Base-by-base conservation (phyloP, 2,113 vertebrate genomes). In the Protomyctophum bolini region DNA sequence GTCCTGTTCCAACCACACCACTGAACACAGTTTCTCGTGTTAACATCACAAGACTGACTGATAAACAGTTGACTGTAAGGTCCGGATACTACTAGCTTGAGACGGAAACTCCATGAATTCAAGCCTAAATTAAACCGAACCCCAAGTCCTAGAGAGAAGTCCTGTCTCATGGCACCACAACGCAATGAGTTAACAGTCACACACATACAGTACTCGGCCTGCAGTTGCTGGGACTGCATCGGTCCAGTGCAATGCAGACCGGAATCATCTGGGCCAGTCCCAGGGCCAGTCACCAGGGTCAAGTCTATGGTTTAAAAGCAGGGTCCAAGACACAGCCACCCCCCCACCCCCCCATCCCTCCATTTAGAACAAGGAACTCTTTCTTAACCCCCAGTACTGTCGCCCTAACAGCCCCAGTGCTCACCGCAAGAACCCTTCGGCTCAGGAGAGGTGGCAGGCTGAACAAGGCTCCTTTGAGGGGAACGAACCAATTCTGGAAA, bases 301-400 rank as follows among this genome's bases (percentile, higher is more conserved):
- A 73, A 0, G 56, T 46, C 46, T 6, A 4, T 6, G 28, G 69
- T 55, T 50, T 60, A 47, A 68, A 74, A 75, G 56, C 58, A 57
- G 49, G 48, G 61, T 63, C 47, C 73, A 48, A 67, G 75, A 52
- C 75, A 41, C 33, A 41, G 33, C 58, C 72, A n/a, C 15, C 15
- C 47, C 14, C 21, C 70, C 56, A 33, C 58, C 8, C 7, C 28
- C 55, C 57, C 7, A 21, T 14, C 61, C 59, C 21, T 54, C 8
- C 6, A 12, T 69, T 47, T 21, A 14, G 74, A 83, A 86, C 82
- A 87, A 84, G 81, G 66, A 76, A 63, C 72, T 71, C 82, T 76
- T 85, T 90, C 82, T 87, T 71, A 70, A 69, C 21, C 57, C 12
- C 50, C 1, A 10, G 50, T 58, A 15, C 6, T n/a, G 29, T 8